A percentile compares a stretch with the other conserved stretches of the same genome.
These are phyloP conservation scores for Neoascia interrupta DNA, from an alignment of 2,888 invertebrate species.

Conservation along the genomic window DNA sequence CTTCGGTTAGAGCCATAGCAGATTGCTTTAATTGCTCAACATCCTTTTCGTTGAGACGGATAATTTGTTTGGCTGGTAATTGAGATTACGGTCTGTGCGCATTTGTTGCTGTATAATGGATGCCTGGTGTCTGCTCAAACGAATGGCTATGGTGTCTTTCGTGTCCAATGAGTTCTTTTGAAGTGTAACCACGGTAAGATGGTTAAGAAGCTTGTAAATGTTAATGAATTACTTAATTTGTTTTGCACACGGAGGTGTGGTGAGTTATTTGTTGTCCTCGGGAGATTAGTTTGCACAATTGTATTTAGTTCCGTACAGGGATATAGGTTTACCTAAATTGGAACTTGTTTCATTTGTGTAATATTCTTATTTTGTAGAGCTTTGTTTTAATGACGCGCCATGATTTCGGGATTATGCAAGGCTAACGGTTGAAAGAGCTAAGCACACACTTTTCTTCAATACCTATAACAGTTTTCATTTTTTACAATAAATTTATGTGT, in stretches of 20 bases:
- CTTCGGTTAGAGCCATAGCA: conserved; percentile 60
- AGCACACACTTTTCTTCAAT: too few relatives aligned
- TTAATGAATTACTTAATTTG: conserved; percentile 68
- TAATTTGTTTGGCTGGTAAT: conserved; percentile 75
- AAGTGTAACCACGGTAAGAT: conserved; percentile 57
- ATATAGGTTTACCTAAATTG: too few relatives aligned
- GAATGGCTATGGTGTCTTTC: conserved; percentile 33
- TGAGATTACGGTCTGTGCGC: conserved; percentile 70
- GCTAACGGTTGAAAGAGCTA: too few relatives aligned
- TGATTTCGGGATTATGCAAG: too few relatives aligned
- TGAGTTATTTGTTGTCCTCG: conserved; percentile 42
- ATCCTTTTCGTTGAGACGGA: conserved; percentile 72
- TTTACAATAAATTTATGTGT: too few relatives aligned
- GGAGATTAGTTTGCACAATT: too few relatives aligned
- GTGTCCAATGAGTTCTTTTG: conserved; percentile 52
- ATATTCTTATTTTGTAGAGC: too few relatives aligned
- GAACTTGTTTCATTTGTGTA: too few relatives aligned
- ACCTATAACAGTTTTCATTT: too few relatives aligned
- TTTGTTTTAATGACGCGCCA: too few relatives aligned
- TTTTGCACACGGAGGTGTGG: conserved; percentile 30
- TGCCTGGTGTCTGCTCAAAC: conserved; percentile 65
- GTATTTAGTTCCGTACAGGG: too few relatives aligned
- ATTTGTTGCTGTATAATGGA: conserved; percentile 49
- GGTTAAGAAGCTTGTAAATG: conserved; percentile 65
- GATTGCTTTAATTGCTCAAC: conserved; percentile 74